These are phyloP conservation scores for Brachypteracias leptosomus DNA, from an alignment of 2,113 vertebrate genomes.

Conservation along the genomic window DNA sequence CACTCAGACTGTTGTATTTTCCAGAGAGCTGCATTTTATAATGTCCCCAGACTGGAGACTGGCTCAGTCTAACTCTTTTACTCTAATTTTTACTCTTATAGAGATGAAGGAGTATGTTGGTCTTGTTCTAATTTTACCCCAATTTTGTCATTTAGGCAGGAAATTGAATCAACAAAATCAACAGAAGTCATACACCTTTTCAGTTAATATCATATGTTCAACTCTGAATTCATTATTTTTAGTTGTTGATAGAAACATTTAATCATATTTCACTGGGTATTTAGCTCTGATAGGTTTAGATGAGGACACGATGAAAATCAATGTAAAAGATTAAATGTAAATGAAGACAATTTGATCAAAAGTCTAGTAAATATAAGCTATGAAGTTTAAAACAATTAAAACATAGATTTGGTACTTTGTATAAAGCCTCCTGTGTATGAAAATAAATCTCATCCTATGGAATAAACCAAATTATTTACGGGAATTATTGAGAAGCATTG, in stretches of 20 bases:
- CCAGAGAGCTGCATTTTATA: background rate
- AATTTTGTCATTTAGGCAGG: background rate
- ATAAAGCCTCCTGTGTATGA: background rate
- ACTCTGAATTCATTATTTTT: background rate
- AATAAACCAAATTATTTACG: background rate
- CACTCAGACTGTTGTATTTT: background rate
- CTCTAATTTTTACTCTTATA: background rate
- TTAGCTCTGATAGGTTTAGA: background rate
- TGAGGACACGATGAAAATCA: background rate
- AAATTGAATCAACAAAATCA: background rate
- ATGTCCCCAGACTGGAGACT: background rate
- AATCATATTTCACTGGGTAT: background rate
- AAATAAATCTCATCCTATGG: background rate
- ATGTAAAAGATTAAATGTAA: background rate
- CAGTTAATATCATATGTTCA: background rate
- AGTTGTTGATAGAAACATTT: background rate
- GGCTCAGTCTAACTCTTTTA: background rate
- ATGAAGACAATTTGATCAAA: background rate
- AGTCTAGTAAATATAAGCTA: background rate
- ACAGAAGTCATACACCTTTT: background rate
- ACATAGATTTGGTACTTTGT: background rate
- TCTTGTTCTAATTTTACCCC: background rate
- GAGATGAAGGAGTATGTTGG: background rate
- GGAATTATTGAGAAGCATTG: background rate
- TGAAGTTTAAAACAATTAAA: background rate